Evolutionary conservation across 2,113 vertebrate species (phyloP), one percentile per base, ranked within the genome.

Genomic region (Platycercus adscitus): DNA sequence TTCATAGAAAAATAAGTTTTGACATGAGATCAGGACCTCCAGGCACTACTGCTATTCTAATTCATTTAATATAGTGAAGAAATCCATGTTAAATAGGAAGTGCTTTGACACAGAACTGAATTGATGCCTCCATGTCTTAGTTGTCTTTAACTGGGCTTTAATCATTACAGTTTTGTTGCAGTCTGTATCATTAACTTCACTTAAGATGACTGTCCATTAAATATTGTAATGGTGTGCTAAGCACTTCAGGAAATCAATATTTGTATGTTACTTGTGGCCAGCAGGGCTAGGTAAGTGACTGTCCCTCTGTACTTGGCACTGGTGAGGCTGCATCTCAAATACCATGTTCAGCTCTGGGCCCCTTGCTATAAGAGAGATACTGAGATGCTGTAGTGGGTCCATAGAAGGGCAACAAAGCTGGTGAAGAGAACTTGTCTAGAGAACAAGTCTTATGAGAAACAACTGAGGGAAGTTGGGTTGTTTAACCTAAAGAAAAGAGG

Each of bases 81-180:
- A 86, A 81, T 78, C 88, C 0, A 41, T 75, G 29, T 92, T 95
- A 71, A 89, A 78, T 68, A 52, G 9, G 35, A 60, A 81, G 3
- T 86, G 14, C 64, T 93, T 81, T 93, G 77, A 89, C 72, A 78
- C 16, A 68, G n/a, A 73, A 29, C 6, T 91, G 77, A 94, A 86
- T 35, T 84, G 69, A 73, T 84, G 56, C 12, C 47, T 80, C 79
- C 6, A 2, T 93, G 33, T 68, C 61, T 70, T 79, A 37, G 13
- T 86, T 80, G 28, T 83, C 50, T 76, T 86, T 64, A 76, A 64
- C 52, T 21, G 31, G 35, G 44, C 47, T 92, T 89, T 92, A 92
- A 83, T 91, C 17, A 21, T 68, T 91, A 44, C 13, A 50, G 23
- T 81, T 86, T 50, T 78, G 31, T 68, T 87, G 29, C 39, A 64